Evolutionary conservation across 2,797 vertebrate genomes (phyloP).

Genomic region (Champsocephalus esox): DNA sequence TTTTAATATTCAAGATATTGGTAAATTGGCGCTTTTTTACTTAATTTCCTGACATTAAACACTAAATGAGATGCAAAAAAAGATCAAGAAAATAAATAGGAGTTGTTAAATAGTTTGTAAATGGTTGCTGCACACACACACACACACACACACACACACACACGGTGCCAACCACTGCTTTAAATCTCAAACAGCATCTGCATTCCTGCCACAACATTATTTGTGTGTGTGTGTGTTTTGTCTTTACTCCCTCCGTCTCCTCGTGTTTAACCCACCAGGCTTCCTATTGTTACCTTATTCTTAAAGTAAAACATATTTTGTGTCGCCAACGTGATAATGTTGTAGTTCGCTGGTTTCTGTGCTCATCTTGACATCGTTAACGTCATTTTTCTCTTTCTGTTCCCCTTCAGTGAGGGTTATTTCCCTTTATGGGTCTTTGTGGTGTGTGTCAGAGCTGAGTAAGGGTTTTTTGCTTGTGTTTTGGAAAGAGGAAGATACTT

Average conservation of each 20-base stretch:
- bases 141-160: background rate
- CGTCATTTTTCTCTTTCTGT: conserved; percentile 24
- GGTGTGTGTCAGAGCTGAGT: conserved; percentile 37
- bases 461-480: conserved; percentile 26
- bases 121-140: conserved; percentile 28
- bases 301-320: conserved; percentile 49
- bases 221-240: conserved; percentile 36
- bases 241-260: conserved; percentile 30
- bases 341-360: conserved; percentile 34
- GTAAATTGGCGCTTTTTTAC: too few relatives aligned
- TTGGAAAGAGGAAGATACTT: conserved; percentile 43
- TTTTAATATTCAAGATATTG: too few relatives aligned
- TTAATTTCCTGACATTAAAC: too few relatives aligned
- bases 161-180: conserved; percentile 38
- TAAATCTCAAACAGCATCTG: conserved; percentile 75
- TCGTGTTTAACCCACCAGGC: conserved; percentile 46
- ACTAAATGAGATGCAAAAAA: too few relatives aligned
- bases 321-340: conserved; percentile 3
- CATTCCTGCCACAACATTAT: conserved; percentile 63
- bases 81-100: too few relatives aligned
- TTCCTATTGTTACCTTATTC: conserved; percentile 45
- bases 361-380: conserved; percentile 43
- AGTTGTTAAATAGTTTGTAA: too few relatives aligned
- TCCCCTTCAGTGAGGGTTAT: conserved; percentile 10
- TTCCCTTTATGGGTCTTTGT: conserved; percentile 34